Base-by-base conservation (phyloP, 2,888 invertebrate genomes). In the Melieria picta region DNA sequence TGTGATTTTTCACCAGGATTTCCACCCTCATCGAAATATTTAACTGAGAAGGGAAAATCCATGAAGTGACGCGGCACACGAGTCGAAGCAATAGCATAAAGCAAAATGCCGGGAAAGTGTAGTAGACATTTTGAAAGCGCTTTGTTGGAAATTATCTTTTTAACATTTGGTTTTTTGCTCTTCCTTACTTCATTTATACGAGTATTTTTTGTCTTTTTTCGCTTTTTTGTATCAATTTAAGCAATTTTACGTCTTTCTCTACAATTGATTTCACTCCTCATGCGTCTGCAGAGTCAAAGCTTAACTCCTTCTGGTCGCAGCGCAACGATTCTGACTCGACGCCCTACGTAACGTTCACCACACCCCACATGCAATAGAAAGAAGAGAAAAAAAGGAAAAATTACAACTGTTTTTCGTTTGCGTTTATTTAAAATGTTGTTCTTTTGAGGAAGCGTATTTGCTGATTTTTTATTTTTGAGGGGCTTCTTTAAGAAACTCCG, bases 361-460 rank as follows among this genome's bases (percentile, higher is more conserved):
- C 2, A 30, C 30, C 30, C 30, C 30, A 30, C 30, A 30, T 30
- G 30, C 30, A 30, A 30, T 30, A 30, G 30, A 30, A 30, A 1
- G 30, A 30, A 30, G 50, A 11, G 3, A 7, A 13, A 52, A 6
- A 52, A 52, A 52, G 52, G 13, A 50, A 50, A 11, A 57, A 57
- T 7, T 4, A 57, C 4, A 58, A 58, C 30, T 10, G 58, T 58
- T 58, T 58, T 58, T 58, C 13, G n/a, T 58, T 58, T 13, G 30
- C 58, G n/a, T 58, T 58, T 7, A 58, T 58, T 58, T 58, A 16
- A 58, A 58, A 16, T 58, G n/a, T 13, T 58, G 16, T 58, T 58
- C 58, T 58, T 58, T 16, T 52, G 52, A 13, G 7, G 30, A 30
- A 52, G 13, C 13, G 13, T 4, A 52, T 52, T 30, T 1, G 11